Evolutionary conservation across 2,888 invertebrate genomes (phyloP).

Genomic region (Conchocele bisecta): DNA sequence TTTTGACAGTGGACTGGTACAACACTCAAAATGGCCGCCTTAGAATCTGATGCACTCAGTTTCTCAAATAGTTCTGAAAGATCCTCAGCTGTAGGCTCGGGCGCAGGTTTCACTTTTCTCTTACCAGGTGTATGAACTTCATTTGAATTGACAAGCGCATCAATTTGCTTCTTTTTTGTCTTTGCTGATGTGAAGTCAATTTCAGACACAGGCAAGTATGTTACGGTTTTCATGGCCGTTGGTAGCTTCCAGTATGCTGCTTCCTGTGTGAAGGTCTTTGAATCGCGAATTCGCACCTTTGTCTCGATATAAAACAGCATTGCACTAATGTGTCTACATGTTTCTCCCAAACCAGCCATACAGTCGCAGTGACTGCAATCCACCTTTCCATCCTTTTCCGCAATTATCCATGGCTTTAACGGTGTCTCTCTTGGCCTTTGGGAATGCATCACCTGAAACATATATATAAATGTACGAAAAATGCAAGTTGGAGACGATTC

Average conservation of each 20-base stretch:
- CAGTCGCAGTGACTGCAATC: slow-evolving; percentile 31
- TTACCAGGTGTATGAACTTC: too few relatives aligned
- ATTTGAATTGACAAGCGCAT: too few relatives aligned
- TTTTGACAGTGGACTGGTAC: too few relatives aligned
- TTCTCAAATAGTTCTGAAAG: too few relatives aligned
- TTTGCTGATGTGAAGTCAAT: slow-evolving; percentile 18
- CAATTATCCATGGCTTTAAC: slow-evolving; percentile 39
- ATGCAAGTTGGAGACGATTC: too few relatives aligned
- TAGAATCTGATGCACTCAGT: too few relatives aligned
- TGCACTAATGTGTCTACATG: slow-evolving; percentile 33
- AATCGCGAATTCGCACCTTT: slow-evolving; percentile 16
- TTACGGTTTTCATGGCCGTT: not conserved
- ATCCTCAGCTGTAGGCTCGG: too few relatives aligned
- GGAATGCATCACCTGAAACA: slow-evolving; percentile 26
- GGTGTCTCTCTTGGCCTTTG: slow-evolving; percentile 20
- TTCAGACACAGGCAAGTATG: not conserved
- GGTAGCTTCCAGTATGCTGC: slow-evolving; percentile 27
- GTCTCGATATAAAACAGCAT: slow-evolving; percentile 35
- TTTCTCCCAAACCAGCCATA: slow-evolving; percentile 41
- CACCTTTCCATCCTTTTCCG: slow-evolving; percentile 16
- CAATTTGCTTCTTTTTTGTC: slow-evolving; percentile 7
- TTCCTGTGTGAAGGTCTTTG: slow-evolving; percentile 36
- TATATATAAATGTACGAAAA: too few relatives aligned
- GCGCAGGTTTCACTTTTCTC: too few relatives aligned
- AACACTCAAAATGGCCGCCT: too few relatives aligned